phyloP scores from a whole-genome alignment of 1,140 invertebrate species.

The Gryllus bimaculatus region DNA sequence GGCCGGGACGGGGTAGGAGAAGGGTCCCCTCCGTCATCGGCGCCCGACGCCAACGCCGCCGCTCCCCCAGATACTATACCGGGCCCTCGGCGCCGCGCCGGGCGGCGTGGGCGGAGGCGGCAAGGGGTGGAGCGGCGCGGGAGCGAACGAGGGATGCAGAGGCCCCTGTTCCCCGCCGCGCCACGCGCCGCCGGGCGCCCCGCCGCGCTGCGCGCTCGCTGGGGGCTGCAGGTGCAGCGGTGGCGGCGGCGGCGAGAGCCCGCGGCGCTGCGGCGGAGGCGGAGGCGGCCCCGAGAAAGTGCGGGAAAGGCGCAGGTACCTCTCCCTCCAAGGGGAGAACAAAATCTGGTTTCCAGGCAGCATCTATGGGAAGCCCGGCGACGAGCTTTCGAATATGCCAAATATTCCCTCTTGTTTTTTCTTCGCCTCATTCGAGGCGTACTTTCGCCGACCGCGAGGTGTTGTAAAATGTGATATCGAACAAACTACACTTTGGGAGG shows the following conservation, averaged over 20 bases:
- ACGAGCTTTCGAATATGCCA: too few species aligned
- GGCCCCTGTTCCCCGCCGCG: conserved; percentile 19
- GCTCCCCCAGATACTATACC: conserved; percentile 14
- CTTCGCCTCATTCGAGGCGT: too few species aligned
- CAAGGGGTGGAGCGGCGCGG: conserved; percentile 26
- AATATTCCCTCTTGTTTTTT: too few species aligned
- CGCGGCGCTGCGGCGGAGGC: conserved; percentile 25
- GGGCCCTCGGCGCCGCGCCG: conserved; percentile 20
- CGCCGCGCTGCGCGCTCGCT: neutral
- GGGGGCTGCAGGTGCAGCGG: neutral
- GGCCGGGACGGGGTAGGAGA: neutral
- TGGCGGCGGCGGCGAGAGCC: conserved; percentile 19
- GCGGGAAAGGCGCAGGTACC: neutral
- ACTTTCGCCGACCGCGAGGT: too few species aligned
- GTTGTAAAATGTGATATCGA: too few species aligned
- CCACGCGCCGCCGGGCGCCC: neutral
- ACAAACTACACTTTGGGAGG: too few species aligned
- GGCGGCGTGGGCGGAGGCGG: conserved; percentile 18
- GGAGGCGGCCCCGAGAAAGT: conserved; percentile 21
- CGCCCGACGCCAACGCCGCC: neutral
- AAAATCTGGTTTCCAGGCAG: neutral
- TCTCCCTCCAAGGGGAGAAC: neutral
- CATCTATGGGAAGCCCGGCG: too few species aligned
- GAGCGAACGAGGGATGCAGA: conserved; percentile 31
- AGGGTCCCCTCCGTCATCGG: neutral